Conservation (phyloP, 2,113 vertebrate genomes). For the Phyllostomus discolor region DNA sequence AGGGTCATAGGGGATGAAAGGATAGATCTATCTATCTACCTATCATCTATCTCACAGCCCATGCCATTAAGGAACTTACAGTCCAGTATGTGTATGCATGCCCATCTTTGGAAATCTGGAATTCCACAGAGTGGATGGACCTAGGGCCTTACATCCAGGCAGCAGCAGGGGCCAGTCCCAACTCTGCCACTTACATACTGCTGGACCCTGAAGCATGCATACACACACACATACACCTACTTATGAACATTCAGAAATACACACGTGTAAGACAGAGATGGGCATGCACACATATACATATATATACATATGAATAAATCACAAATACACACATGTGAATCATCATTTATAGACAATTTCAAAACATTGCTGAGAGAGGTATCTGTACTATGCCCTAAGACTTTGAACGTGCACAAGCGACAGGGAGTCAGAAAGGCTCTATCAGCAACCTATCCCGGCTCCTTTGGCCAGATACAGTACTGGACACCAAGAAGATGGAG, state of each 20-base stretch:
- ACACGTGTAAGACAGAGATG: background rate
- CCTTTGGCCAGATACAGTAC: background rate
- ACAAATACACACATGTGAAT: background rate
- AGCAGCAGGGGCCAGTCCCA: rapidly evolving
- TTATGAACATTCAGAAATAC: too few species aligned
- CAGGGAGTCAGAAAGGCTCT: background rate
- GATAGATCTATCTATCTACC: too few species aligned
- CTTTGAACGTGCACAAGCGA: background rate
- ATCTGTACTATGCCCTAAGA: background rate
- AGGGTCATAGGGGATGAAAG: background rate
- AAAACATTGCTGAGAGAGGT: background rate
- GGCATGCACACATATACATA: rapidly evolving
- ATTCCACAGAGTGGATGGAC: background rate
- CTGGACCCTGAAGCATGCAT: background rate
- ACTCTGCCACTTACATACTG: rapidly evolving
- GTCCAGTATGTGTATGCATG: background rate
- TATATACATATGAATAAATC: background rate
- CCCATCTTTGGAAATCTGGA: too few species aligned
- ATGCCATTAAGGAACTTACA: background rate
- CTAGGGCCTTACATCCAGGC: background rate
- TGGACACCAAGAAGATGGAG: background rate
- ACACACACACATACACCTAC: too few species aligned
- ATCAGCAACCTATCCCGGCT: background rate
- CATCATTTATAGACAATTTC: background rate
- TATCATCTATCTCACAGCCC: background rate